Evolutionary conservation across 2,113 vertebrate genomes (phyloP), one percentile per base, ranked within the genome.

Genomic region (Thalassoma bifasciatum): DNA sequence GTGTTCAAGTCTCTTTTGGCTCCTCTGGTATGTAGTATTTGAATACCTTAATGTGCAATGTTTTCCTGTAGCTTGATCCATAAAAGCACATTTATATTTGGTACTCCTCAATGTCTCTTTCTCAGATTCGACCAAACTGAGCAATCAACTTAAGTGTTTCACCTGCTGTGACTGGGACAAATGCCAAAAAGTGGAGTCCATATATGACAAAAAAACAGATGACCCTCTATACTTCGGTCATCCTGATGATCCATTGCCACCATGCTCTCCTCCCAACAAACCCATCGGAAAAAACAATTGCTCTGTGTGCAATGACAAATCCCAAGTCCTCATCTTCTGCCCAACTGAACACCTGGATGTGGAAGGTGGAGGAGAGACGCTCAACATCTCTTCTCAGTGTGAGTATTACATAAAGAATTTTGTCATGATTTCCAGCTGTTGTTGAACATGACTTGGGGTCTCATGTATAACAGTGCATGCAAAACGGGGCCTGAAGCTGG

Each of bases 221-320:
- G 1, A 2, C 0, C 0, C 0, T 0, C 5, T 75, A 14, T 78
- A 56, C 50, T 0, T 9, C 0, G 8, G 21, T 36, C 1, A 3
- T 3, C 0, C 0, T 2, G 12, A 30, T 1, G 1, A 38, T 2
- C 0, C 5, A 10, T 11, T 83, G 0, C n/a, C 38, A 65, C 0
- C 0, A 1, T 83, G 81, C 42, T 36, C 30, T 36, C 49, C 0
- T 9, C 5, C n/a, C 1, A 0, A 24, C 23, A 0, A 5, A n/a
- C 46, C 38, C 3, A 0, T 26, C n/a, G 16, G 7, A 17, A 38
- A 34, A 1, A 9, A 2, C 10, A 30, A 0, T 0, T 83, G 84
- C 14, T 4, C 0, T 1, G 78, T 75, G 52, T 86, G 85, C 47
- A 0, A 0, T 0, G 0, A 16, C 42, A 4, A 12, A 0, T 0